Conservation (phyloP, 2,888 invertebrate species). For the Apoda limacodes region DNA sequence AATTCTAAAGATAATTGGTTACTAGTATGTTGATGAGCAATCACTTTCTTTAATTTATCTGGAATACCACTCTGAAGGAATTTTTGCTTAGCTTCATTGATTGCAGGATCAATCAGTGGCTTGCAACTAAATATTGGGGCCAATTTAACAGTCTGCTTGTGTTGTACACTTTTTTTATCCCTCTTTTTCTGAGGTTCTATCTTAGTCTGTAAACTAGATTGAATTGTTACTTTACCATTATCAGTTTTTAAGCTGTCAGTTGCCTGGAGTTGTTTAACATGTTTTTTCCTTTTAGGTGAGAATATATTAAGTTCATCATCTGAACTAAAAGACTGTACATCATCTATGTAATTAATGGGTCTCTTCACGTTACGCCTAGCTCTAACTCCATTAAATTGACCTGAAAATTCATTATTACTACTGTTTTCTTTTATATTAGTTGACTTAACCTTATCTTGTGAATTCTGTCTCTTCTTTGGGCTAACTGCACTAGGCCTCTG, state of each 20-base stretch:
- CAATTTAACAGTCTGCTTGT: conserved; percentile 44
- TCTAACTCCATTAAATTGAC: conserved; percentile 25
- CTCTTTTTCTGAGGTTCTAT: background rate
- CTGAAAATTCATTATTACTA: conserved; percentile 5
- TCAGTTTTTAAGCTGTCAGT: too few species aligned
- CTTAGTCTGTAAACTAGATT: background rate
- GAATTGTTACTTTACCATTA: background rate
- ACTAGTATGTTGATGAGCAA: conserved; percentile 53
- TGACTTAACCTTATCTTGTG: too few species aligned
- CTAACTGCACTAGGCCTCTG: too few species aligned
- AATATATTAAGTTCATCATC: conserved; percentile 58
- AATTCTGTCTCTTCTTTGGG: too few species aligned
- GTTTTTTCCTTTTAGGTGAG: conserved; percentile 50
- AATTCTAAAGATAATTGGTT: conserved; percentile 59
- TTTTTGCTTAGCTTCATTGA: conserved; percentile 73
- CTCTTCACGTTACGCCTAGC: conserved; percentile 47
- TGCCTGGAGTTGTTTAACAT: too few species aligned
- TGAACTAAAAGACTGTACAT: conserved; percentile 37
- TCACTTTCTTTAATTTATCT: conserved; percentile 69
- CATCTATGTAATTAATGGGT: conserved; percentile 49
- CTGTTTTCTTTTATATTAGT: conserved; percentile 5
- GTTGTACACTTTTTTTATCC: conserved; percentile 6
- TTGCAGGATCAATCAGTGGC: conserved; percentile 66
- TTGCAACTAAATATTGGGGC: conserved; percentile 80
- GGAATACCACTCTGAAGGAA: conserved; percentile 81